These are phyloP conservation scores for Dryas iulia DNA, from an alignment of 1,140 invertebrate genomes.

Conservation along the genomic window DNA sequence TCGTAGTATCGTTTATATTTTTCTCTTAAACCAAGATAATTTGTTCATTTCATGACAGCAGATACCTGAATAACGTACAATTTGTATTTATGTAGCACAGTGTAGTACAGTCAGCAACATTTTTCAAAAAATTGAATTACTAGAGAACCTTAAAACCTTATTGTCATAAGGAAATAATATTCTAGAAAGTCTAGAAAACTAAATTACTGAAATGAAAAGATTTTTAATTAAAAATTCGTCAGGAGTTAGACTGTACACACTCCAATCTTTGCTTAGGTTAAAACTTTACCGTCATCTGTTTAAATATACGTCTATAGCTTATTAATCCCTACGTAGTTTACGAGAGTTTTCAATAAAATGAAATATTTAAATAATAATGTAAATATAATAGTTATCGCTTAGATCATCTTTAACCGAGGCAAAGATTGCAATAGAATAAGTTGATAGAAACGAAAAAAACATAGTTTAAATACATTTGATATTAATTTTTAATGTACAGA, in stretches of 20 bases:
- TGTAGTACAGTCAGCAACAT: slow-evolving; percentile 26
- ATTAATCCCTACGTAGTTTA: background rate
- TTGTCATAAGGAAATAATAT: no score
- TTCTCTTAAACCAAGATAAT: slow-evolving; percentile 45
- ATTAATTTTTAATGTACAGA: slow-evolving; percentile 33
- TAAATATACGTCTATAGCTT: background rate
- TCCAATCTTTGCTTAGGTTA: slow-evolving; percentile 18
- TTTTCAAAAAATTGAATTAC: background rate
- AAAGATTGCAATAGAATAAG: background rate
- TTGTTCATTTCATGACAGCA: slow-evolving; percentile 49
- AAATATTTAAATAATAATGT: background rate
- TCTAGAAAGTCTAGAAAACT: no score
- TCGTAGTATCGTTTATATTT: slow-evolving; percentile 17
- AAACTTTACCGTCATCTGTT: background rate
- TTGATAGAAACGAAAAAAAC: background rate
- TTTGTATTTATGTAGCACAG: slow-evolving; percentile 26
- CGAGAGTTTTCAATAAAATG: background rate
- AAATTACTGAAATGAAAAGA: no score
- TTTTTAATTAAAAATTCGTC: background rate
- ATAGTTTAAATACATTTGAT: slow-evolving; percentile 11
- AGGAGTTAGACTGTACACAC: slow-evolving; percentile 4
- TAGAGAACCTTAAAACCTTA: no score
- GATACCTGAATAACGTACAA: slow-evolving; percentile 67
- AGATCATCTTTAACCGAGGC: background rate
- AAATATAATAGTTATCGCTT: background rate